Base-by-base conservation (phyloP, 2,888 invertebrate genomes). In the Aspidiotus destructor region DNA sequence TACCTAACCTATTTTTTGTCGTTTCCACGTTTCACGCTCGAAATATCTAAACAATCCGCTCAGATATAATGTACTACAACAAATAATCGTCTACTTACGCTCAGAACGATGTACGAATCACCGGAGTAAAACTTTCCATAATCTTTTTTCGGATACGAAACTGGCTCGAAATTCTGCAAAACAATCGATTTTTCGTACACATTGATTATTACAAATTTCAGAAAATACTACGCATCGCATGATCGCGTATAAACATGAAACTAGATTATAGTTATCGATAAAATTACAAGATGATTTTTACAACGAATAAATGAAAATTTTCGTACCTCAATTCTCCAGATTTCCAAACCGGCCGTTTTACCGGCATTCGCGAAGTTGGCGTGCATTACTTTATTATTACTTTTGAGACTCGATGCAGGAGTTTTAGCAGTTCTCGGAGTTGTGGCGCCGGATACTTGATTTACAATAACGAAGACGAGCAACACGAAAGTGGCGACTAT, bases 71-170 rank as follows among this genome's bases (percentile, higher is more conserved):
- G n/a, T n/a, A n/a, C 2, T 28, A 28, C 5, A 28, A 28, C 5
- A 28, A 3, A 3, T 28, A 28, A 28, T 28, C 1, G 5, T 28
- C 28, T 28, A 70, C 73, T 73, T 71, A 74, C 74, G 48, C 71
- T 85, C 2, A 91, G 77, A 28, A 92, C 82, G 69, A 93, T 86
- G 77, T 91, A 93, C 0, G 91, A 91, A 76, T 93, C 92, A 0
- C 92, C 92, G 68, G 85, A 85, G 77, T 85, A 86, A 79, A 93
- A 92, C 78, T 89, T 89, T 3, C 92, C 92, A 75, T 84, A 85
- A 73, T 90, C 86, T 60, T 80, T 82, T 70, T 81, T 81, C 0
- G 88, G 83, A 62, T 90, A 86, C 0, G 84, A 80, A 0, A 87
- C 87, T 3, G 92, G 87, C 73, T 88, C 86, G 75, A 92, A 92